Percentiles rank a stretch among this genome's conserved stretches.
These are phyloP conservation scores for Oryzias curvinotus DNA, from an alignment of 2,113 vertebrate species.

Conservation along the genomic window DNA sequence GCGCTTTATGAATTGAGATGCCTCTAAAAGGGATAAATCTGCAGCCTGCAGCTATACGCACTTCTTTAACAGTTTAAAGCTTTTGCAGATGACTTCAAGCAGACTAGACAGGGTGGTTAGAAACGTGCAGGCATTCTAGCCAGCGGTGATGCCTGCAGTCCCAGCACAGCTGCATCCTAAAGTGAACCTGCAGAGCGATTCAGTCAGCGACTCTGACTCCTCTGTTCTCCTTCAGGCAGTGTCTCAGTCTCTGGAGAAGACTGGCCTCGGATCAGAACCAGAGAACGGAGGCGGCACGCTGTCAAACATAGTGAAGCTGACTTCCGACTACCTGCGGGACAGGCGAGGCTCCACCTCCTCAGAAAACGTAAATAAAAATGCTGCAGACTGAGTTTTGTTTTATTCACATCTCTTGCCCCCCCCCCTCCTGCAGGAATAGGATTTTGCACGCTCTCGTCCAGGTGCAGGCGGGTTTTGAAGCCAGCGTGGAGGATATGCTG, in stretches of 20 bases:
- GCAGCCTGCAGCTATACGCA: constrained; percentile 40
- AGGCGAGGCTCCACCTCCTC: constrained; percentile 56
- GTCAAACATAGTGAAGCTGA: constrained; percentile 53
- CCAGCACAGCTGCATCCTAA: constrained; percentile 23
- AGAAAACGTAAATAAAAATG: neutral
- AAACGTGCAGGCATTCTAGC: constrained; percentile 28
- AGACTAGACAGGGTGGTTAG: constrained; percentile 21
- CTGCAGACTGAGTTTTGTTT: neutral
- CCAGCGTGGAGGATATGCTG: constrained; percentile 52
- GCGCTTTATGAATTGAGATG: no score
- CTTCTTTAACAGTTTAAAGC: constrained; percentile 34
- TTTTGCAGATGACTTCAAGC: constrained; percentile 23
- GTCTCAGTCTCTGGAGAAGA: constrained; percentile 40
- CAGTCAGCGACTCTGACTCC: neutral
- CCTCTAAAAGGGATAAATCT: neutral
- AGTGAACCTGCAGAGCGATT: constrained; percentile 2
- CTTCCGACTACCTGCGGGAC: constrained; percentile 67
- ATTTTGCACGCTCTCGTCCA: constrained; percentile 56
- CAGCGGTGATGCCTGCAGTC: constrained; percentile 16
- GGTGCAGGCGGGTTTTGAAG: constrained; percentile 65
- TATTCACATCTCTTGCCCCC: neutral
- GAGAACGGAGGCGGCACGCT: constrained; percentile 15
- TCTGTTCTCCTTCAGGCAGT: constrained; percentile 51
- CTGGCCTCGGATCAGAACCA: constrained; percentile 2
- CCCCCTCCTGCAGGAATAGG: constrained; percentile 45